A percentile compares a stretch with the other conserved stretches of the same genome.
Evolutionary conservation across 2,113 vertebrate species (phyloP).

Genomic region (Silurus asotus): DNA sequence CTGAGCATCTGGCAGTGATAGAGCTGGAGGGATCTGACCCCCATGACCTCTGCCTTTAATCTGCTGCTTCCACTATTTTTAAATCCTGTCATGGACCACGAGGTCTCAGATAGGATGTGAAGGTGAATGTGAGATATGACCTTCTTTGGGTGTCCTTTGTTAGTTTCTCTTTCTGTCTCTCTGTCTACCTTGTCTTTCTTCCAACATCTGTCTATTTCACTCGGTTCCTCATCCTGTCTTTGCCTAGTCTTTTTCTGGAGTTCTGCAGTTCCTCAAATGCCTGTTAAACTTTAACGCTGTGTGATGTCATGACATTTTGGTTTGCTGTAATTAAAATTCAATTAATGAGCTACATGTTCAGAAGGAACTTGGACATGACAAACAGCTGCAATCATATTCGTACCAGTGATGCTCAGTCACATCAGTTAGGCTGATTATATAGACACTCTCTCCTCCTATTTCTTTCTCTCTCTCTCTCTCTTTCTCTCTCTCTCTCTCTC

Average conservation of each 20-base stretch:
- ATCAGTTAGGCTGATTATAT: constrained; percentile 37
- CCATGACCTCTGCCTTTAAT: constrained; percentile 18
- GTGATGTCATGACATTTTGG: background rate
- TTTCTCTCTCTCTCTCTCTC: background rate
- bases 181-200: background rate
- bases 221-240: background rate
- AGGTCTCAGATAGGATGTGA: constrained; percentile 17
- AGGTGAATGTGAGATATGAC: constrained; percentile 21
- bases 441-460: background rate
- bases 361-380: background rate
- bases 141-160: background rate
- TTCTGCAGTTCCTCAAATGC: constrained; percentile 12
- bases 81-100: background rate
- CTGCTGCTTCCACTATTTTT: constrained; percentile 11
- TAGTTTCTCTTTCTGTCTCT: background rate
- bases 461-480: background rate
- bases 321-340: constrained; percentile 40
- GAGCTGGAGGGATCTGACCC: constrained; percentile 1
- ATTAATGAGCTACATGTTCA: constrained; percentile 32
- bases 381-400: constrained; percentile 28
- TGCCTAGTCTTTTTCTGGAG: constrained; percentile 14
- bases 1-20: constrained; percentile 16
- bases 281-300: background rate
- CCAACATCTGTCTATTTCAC: background rate
- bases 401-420: constrained; percentile 35